Base-by-base conservation (phyloP, 2,113 vertebrate species). In the Cephalophus harveyi region DNA sequence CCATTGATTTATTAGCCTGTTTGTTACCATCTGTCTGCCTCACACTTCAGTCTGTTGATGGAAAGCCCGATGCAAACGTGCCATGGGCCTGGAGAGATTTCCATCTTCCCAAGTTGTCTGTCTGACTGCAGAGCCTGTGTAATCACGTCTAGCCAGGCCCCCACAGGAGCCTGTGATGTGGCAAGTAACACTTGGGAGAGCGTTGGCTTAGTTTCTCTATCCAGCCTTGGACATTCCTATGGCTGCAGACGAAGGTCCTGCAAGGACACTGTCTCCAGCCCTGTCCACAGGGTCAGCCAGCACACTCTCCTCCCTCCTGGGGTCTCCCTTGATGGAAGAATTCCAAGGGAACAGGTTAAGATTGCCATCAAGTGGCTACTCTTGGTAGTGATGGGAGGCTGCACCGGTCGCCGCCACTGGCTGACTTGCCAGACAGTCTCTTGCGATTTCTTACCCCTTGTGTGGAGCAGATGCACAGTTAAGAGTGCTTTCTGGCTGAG, bases 361-460 rank as follows among this genome's bases (percentile, higher is more conserved):
- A 95, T 97, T 96, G 98, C 98, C 98, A 97, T 97, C 98, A 97
- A 98, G 98, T 98, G 98, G 98, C 95, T 92, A 85, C 17, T 97
- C 54, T 85, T 54, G 98, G 98, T 98, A 98, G 96, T 98, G 96
- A 95, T 43, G 30, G 57, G 33, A 91, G 62, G 78, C 30, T 57
- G 27, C 46, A n/a, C 89, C 7, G 36, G 94, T 48, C 83, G 43
- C 90, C 40, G 1, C 2, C 4, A 19, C 50, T 21, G 25, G n/a
- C 59, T 3, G 5, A 28, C 13, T 67, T 10, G 30, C 21, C 2
- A 17, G 33, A 64, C 15, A 30, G 21, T 5, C n/a, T 57, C 50
- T 36, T 95, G 50, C 17, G 2, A 5, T 55, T 91, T 83, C 62
- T 82, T 71, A 36, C 5, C 25, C 25, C 54, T 36, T 89, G 11